Evolutionary conservation across 2,113 vertebrate species (phyloP), one percentile per base, ranked within the genome.

Genomic region (Loxodonta africana): DNA sequence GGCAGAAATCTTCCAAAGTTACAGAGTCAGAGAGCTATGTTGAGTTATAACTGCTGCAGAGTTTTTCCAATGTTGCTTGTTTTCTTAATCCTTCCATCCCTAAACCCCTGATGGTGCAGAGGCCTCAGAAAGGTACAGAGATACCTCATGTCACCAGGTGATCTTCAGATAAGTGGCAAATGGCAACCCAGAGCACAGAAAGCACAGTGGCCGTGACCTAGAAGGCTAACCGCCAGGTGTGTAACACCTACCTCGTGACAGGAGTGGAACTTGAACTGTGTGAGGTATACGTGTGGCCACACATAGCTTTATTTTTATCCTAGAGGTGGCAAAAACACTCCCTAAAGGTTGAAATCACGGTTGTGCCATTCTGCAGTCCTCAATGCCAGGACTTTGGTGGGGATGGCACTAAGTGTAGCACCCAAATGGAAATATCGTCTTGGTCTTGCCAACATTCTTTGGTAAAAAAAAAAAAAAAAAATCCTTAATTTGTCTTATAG

Each of bases 391-490:
- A 69, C 74, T 94, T 95, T 28, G 11, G 46, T 57, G 20, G n/a
- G 8, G 20, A 48, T 25, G 25, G 37, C 37, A 17, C 1, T 62
- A 23, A 65, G 2, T 37, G 14, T 85, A 14, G 11, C 53, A 57
- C 82, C 28, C 17, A 18, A 67, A 30, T 88, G 33, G 15, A 88
- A 90, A 44, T 82, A 26, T 3, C 41, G 33, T 69, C 4, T 90
- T 15, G 0, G 1, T 78, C 73, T 91, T 78, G 2, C 53, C 41
- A 69, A 1, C 21, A 69, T 7, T 77, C 30, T 83, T 57, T 9
- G 15, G 30, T 20, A 80, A 91, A 91, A 86, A 92, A 37, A 37
- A 37, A 37, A 80, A 91, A 91, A 86, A 92, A 91, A 90, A 95
- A 82, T 62, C 80, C 14, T 88, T 81, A 10, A 74, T 87, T 95